phyloP scores from a whole-genome alignment of 2,797 vertebrate genomes.

The Sphenopsis melanotis region DNA sequence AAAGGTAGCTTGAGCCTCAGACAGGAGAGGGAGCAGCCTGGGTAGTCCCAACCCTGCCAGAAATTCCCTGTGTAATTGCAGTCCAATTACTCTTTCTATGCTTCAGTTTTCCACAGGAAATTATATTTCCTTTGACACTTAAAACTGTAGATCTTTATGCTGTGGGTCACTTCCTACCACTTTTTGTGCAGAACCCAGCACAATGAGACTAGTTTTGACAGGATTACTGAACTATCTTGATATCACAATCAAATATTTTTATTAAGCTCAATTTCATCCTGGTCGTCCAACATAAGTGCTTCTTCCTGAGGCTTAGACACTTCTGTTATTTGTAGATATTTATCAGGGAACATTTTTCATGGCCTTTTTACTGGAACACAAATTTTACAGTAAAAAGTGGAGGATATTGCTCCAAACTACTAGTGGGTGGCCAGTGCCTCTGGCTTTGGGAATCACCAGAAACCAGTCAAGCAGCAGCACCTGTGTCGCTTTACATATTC shows the following conservation, averaged over 20 bases:
- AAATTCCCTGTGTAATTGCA: background rate
- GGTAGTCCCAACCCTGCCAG: background rate
- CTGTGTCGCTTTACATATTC: background rate
- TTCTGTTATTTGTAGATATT: background rate
- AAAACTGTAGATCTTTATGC: background rate
- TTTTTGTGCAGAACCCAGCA: background rate
- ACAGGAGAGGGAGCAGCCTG: background rate
- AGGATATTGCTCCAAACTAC: background rate
- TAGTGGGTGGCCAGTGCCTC: background rate
- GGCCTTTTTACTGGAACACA: background rate
- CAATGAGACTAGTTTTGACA: background rate
- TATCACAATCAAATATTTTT: background rate
- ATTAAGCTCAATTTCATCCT: background rate
- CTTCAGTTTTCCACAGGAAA: background rate
- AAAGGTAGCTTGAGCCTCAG: background rate
- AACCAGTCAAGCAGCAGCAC: background rate
- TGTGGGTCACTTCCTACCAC: background rate
- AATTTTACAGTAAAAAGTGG: background rate
- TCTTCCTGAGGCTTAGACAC: background rate
- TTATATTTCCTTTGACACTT: background rate
- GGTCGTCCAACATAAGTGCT: background rate
- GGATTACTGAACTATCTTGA: background rate
- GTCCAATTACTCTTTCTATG: background rate
- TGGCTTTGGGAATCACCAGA: background rate
- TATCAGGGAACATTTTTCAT: background rate